These are phyloP conservation scores for Epizoanthus fatuus DNA, from an alignment of 92 coral and sea anemone genomes.

Conservation along the genomic window DNA sequence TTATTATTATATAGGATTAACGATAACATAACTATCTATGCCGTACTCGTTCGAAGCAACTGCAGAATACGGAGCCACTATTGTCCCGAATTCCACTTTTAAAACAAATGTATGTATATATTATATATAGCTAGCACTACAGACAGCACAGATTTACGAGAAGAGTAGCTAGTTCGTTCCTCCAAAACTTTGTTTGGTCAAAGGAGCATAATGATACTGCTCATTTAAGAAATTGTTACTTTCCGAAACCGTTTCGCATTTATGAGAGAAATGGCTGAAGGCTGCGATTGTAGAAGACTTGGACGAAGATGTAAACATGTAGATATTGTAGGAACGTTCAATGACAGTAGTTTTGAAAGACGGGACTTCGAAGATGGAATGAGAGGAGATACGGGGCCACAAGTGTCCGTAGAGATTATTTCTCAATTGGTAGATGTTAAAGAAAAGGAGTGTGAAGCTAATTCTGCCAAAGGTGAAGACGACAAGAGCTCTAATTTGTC, in stretches of 20 bases:
- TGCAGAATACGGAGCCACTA: too few species aligned
- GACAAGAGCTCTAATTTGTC: slow-evolving; percentile 25
- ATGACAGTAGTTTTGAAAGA: background rate
- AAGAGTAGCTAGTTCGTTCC: background rate
- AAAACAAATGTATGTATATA: too few species aligned
- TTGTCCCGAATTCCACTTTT: too few species aligned
- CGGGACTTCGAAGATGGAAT: background rate
- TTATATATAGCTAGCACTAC: too few species aligned
- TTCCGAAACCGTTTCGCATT: background rate
- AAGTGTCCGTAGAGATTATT: background rate
- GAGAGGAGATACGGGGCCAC: background rate
- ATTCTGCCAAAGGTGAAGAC: background rate
- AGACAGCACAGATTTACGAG: background rate
- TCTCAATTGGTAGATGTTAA: background rate
- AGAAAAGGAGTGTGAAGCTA: slow-evolving; percentile 2
- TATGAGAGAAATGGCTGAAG: slow-evolving; percentile 31
- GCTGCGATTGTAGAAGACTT: slow-evolving; percentile 25
- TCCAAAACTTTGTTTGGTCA: background rate
- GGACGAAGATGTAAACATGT: slow-evolving; percentile 6
- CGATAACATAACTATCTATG: too few species aligned
- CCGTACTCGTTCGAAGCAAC: too few species aligned
- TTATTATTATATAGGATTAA: too few species aligned
- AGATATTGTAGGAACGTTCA: background rate
- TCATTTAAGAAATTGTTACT: background rate
- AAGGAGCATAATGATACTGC: background rate